Base-by-base conservation (phyloP, 1,140 invertebrate species). In the Ceratina japonica region DNA sequence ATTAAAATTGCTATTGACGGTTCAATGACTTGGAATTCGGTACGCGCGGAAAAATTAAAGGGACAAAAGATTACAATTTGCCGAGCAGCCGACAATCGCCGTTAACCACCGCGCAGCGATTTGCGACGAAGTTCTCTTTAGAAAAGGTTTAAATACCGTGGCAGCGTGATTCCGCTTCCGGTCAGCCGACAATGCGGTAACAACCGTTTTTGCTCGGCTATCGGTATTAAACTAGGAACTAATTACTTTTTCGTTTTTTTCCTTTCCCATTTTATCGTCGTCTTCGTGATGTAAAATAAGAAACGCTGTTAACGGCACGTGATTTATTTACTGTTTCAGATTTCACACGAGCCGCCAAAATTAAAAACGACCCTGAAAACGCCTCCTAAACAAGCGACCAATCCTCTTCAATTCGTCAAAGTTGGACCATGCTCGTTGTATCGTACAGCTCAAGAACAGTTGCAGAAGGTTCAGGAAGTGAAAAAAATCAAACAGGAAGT, bases 331-430 rank as follows among this genome's bases (percentile, higher is more conserved):
- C 18, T 66, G 16, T 54, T 79, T 18, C 73, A 86, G 84, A 61
- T 80, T 31, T 87, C 91, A 24, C 89, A 93, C 52, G 92, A 93
- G 83, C 94, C 86, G 85, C 89, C 92, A 87, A 91, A 91, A 90
- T 87, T 92, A 85, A 91, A 90, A 88, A 91, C 91, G 70, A 92
- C 90, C 0, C 73, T 93, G 44, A 93, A 92, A 89, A 94, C 94
- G 58, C 95, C 96, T 54, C 95, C 96, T 66, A 96, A 96, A 89
- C 96, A 96, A 76, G 95, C 96, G 1, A 95, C 94, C 69, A 97
- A 98, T 92, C 97, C 97, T 56, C 93, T 98, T 86, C 97, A 98
- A 93, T 98, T 98, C 92, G 94, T 98, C 73, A 96, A 97, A 93
- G 95, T 97, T 15, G 96, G 96, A 62, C 96, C 96, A n/a, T 96